A percentile compares a stretch with the other conserved stretches of the same genome.
Evolutionary conservation across 2,888 invertebrate species (phyloP).

Genomic region (Ypsolopha sequella): DNA sequence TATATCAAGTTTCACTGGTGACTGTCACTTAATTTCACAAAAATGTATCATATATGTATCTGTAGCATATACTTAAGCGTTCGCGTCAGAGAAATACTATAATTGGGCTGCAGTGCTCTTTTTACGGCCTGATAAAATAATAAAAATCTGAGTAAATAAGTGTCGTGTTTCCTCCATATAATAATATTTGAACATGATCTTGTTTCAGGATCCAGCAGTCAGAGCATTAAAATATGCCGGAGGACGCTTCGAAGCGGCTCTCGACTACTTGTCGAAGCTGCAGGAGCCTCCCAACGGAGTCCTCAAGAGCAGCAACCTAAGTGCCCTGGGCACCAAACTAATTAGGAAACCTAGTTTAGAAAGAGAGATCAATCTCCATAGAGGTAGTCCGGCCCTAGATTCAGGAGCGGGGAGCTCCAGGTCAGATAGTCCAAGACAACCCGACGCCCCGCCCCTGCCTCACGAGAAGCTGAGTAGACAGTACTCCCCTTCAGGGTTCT

Average conservation of each 20-base stretch:
- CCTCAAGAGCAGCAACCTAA: slow-evolving; percentile 66
- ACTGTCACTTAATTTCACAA: too few relatives aligned
- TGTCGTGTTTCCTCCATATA: neutral
- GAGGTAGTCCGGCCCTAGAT: slow-evolving; percentile 89
- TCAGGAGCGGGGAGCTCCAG: slow-evolving; percentile 90
- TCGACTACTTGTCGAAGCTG: slow-evolving; percentile 76
- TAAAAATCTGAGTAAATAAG: too few relatives aligned
- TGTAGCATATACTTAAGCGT: too few relatives aligned
- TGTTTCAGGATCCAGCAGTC: slow-evolving; percentile 75
- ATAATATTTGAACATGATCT: too few relatives aligned
- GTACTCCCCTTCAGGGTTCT: slow-evolving; percentile 76
- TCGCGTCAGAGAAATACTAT: too few relatives aligned
- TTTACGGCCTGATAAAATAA: too few relatives aligned
- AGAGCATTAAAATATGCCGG: slow-evolving; percentile 78
- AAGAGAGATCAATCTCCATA: slow-evolving; percentile 80
- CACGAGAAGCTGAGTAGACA: slow-evolving; percentile 76
- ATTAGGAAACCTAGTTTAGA: slow-evolving; percentile 91
- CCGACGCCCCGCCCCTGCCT: slow-evolving; percentile 71
- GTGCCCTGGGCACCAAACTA: slow-evolving; percentile 77
- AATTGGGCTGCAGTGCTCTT: too few relatives aligned
- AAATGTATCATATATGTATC: too few relatives aligned
- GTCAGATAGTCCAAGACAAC: slow-evolving; percentile 87
- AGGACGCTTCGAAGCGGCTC: slow-evolving; percentile 77
- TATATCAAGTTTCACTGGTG: too few relatives aligned
- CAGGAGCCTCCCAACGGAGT: slow-evolving; percentile 69